Conservation (phyloP, 2,888 invertebrate species). For the Ornithoptera priamus region DNA sequence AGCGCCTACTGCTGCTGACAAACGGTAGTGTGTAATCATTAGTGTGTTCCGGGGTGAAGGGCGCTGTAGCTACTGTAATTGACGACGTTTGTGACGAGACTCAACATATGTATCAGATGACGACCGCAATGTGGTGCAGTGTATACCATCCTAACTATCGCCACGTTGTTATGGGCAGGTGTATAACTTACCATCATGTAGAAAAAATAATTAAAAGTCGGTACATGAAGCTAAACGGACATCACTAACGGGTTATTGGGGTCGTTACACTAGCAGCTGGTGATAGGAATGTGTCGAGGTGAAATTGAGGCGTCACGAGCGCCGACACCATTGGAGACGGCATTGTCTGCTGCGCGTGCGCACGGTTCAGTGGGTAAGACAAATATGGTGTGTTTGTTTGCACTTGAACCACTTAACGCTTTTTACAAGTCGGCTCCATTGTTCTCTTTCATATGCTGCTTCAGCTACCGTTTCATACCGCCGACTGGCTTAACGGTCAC, state of each 20-base stretch:
- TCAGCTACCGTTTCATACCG: background rate
- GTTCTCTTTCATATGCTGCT: conserved; percentile 1
- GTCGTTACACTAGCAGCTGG: conserved; percentile 41
- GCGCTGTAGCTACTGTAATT: too few relatives aligned
- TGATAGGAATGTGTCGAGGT: conserved; percentile 44
- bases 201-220: too few relatives aligned
- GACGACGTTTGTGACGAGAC: too few relatives aligned
- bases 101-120: too few relatives aligned
- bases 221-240: conserved; percentile 18
- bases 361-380: conserved; percentile 25
- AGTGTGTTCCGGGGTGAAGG: too few relatives aligned
- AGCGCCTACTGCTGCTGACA: too few relatives aligned
- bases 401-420: conserved; percentile 24
- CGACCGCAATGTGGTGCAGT: too few relatives aligned
- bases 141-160: too few relatives aligned
- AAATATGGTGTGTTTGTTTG: conserved; percentile 9
- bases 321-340: conserved; percentile 33
- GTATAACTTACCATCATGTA: too few relatives aligned
- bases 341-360: conserved; percentile 13
- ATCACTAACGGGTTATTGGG: conserved; percentile 39
- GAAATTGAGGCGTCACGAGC: conserved; percentile 44
- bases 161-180: too few relatives aligned
- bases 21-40: too few relatives aligned
- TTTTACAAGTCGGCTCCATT: conserved; percentile 7
- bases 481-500: too few relatives aligned